Percentiles rank a stretch among this genome's conserved stretches.
Conservation (phyloP, 2,113 vertebrate genomes). For the Entelurus aequoreus region DNA sequence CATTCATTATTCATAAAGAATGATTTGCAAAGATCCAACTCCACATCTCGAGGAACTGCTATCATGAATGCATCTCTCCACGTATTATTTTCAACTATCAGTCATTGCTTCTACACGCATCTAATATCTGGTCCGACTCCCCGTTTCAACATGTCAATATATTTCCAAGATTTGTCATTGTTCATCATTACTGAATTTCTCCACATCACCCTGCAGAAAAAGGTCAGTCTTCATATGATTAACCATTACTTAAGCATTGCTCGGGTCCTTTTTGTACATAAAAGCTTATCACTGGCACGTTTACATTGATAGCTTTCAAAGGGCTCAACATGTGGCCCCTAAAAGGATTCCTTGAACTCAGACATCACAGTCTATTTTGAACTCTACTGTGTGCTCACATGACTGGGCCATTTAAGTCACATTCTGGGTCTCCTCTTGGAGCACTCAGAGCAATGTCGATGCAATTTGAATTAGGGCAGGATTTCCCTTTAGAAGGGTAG, state of each 20-base stretch:
- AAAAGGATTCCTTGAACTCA: conserved; percentile 60
- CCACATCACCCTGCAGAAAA: conserved; percentile 37
- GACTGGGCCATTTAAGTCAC: conserved; percentile 36
- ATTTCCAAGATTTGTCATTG: no score
- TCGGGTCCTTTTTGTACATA: conserved; percentile 29
- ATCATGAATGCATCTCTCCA: conserved; percentile 31
- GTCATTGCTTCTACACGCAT: neutral
- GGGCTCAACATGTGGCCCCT: conserved; percentile 28
- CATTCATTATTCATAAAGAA: conserved; percentile 57
- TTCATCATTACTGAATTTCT: conserved; percentile 1
- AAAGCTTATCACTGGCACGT: neutral
- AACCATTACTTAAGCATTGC: conserved; percentile 47
- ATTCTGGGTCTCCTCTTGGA: conserved; percentile 33
- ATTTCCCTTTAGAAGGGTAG: conserved; percentile 47
- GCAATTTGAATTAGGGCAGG: conserved; percentile 47
- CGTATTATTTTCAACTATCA: conserved; percentile 8
- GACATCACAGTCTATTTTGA: conserved; percentile 42
- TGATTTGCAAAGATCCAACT: conserved; percentile 47
- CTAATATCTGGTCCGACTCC: neutral
- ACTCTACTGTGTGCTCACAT: conserved; percentile 23
- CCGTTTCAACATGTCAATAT: neutral
- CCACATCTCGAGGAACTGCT: conserved; percentile 42
- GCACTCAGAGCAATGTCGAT: conserved; percentile 47
- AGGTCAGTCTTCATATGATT: conserved; percentile 48
- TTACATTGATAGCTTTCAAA: conserved; percentile 48